phyloP scores from a whole-genome alignment of 2,888 invertebrate genomes.

The Coleophora deauratella region DNA sequence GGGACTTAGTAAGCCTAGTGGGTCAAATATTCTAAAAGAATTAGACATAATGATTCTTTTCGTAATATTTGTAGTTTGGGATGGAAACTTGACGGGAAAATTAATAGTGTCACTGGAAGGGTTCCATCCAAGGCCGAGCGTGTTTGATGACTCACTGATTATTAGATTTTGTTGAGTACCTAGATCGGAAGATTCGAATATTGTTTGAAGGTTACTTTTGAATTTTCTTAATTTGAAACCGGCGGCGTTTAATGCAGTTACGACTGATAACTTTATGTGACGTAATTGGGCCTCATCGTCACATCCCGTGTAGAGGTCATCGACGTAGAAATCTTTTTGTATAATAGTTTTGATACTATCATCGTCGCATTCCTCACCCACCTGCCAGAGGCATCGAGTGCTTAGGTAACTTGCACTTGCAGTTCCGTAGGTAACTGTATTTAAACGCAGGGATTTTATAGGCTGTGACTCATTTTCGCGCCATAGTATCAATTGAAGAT shows the following conservation, averaged over 20 bases:
- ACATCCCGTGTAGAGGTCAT: neutral
- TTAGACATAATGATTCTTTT: slow-evolving; percentile 17
- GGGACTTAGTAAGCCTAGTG: slow-evolving; percentile 14
- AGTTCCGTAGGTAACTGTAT: neutral
- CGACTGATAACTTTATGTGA: slow-evolving; percentile 8
- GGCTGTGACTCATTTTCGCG: neutral
- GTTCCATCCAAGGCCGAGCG: slow-evolving; percentile 17
- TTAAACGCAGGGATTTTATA: neutral
- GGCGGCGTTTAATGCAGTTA: slow-evolving; percentile 5
- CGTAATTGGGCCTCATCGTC: slow-evolving; percentile 7
- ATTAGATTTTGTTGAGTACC: slow-evolving; percentile 10
- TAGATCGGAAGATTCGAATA: slow-evolving; percentile 7
- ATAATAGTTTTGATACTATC: neutral
- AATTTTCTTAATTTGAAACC: slow-evolving; percentile 15
- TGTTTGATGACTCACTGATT: slow-evolving; percentile 15
- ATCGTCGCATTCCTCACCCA: neutral
- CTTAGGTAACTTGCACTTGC: neutral
- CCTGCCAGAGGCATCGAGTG: neutral
- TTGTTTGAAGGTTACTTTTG: slow-evolving; percentile 9
- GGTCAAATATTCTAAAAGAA: slow-evolving; percentile 17
- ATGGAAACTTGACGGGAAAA: slow-evolving; percentile 12
- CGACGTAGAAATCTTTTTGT: neutral
- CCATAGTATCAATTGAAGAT: neutral
- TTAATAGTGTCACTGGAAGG: slow-evolving; percentile 12
- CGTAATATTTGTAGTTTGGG: slow-evolving; percentile 6